Conservation (phyloP, 2,113 vertebrate genomes). For the Lepidiolamprologus cunningtoni region DNA sequence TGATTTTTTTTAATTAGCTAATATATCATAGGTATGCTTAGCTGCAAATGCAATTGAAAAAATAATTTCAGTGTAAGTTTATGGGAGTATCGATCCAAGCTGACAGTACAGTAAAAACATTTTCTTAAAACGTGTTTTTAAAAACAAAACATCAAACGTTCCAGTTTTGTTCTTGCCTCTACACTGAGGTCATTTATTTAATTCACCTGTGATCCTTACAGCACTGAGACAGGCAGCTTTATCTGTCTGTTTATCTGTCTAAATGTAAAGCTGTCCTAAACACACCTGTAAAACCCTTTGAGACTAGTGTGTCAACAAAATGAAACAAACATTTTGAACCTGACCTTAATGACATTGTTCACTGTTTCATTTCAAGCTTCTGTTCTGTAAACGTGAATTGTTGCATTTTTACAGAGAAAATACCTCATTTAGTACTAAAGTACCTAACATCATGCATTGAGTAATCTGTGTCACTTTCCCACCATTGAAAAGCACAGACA, state of each 20-base stretch:
- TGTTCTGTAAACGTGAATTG: not conserved
- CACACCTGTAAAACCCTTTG: not conserved
- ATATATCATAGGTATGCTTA: not conserved
- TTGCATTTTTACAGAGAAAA: not conserved
- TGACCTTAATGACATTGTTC: not conserved
- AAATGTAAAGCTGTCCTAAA: not conserved
- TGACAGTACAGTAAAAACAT: not conserved
- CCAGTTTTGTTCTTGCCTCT: not conserved
- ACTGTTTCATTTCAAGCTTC: not conserved
- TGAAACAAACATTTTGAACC: not conserved
- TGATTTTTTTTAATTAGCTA: fast-evolving
- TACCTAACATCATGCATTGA: fast-evolving
- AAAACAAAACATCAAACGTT: not conserved
- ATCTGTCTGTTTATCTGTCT: not conserved
- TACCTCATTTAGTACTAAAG: not conserved
- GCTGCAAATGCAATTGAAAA: not conserved
- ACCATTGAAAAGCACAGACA: not conserved
- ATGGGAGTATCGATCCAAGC: fast-evolving
- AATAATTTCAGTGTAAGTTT: not conserved
- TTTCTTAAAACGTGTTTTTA: fast-evolving
- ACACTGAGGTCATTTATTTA: not conserved
- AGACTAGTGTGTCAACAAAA: not conserved
- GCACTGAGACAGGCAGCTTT: not conserved
- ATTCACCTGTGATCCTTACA: not conserved
- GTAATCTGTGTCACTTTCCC: not conserved